Base-by-base conservation (phyloP, 2,888 invertebrate genomes). In the Chaitophorus viminalis region DNA sequence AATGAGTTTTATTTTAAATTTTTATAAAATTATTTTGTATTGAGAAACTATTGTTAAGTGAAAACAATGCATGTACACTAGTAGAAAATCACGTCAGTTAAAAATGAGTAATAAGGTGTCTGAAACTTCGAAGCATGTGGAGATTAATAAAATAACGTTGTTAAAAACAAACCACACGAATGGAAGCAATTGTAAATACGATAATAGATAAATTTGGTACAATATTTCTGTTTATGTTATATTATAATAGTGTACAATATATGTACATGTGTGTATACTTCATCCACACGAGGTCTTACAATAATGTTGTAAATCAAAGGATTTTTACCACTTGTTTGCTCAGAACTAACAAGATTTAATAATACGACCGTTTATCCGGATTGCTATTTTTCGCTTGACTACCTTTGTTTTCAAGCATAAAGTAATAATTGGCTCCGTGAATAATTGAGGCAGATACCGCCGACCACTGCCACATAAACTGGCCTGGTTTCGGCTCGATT, bases 271-370 rank as follows among this genome's bases (percentile, higher is more conserved):
- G 11, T 78, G n/a, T n/a, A 25, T 4, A 54, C n/a, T n/a, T n/a
- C n/a, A 60, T 25, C 0, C 65, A n/a, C 65, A n/a, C 31, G 2
- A 72, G 31, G 46, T 72, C 33, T 72, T 31, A 33, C 60, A 17
- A n/a, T n/a, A n/a, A 9, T 31, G 52, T 52, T 72, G 74, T 82
- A 74, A 82, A 82, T 60, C 82, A 82, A 74, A 82, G 74, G 54
- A 52, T 83, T 83, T 83, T 83, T 75, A 60, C 60, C 60, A 83
- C 83, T 75, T n/a, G 75, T 75, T 60, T 83, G 83, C 83, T 60
- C 83, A 33, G 36, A 60, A 60, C 74, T 75, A 83, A 83, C 83
- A 39, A 83, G 54, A 74, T 74, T n/a, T 33, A 72, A 54, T 25
- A 72, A 54, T n/a, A 52, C 46, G 52, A 33, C 33, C 82, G 9